Percentiles rank a stretch among this genome's conserved stretches.
Evolutionary conservation across 2,113 vertebrate genomes (phyloP).

Genomic region (Sylvilagus bachmani): DNA sequence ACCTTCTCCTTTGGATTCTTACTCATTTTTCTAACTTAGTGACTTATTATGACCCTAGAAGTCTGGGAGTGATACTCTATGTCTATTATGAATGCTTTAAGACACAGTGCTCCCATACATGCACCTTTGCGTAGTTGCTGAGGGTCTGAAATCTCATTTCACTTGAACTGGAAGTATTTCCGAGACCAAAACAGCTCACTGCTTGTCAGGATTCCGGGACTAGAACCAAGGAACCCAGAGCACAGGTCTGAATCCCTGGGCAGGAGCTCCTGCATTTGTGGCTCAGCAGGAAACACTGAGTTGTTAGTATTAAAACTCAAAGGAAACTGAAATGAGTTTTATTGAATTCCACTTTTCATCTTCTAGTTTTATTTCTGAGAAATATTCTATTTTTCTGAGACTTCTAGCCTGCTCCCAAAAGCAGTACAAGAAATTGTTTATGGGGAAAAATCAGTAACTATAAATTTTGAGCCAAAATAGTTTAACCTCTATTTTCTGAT

Average conservation of each 20-base stretch:
- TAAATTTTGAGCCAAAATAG: background rate
- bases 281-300: background rate
- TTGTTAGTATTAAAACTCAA: background rate
- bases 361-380: conserved; percentile 37
- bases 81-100: background rate
- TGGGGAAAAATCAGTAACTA: background rate
- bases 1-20: conserved; percentile 6
- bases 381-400: conserved; percentile 22
- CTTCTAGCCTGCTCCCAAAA: background rate
- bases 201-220: background rate
- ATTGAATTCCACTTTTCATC: background rate
- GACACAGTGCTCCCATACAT: background rate
- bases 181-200: background rate
- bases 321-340: background rate
- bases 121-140: background rate
- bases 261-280: background rate
- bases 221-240: background rate
- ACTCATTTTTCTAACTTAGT: background rate
- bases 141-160: conserved; percentile 47
- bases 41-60: conserved; percentile 35
- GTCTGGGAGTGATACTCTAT: background rate
- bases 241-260: background rate
- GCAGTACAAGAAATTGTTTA: background rate
- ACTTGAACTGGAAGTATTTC: background rate
- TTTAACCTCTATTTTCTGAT: background rate